phyloP scores from a whole-genome alignment of 2,113 vertebrate species.

The Chinchilla lanigera region DNA sequence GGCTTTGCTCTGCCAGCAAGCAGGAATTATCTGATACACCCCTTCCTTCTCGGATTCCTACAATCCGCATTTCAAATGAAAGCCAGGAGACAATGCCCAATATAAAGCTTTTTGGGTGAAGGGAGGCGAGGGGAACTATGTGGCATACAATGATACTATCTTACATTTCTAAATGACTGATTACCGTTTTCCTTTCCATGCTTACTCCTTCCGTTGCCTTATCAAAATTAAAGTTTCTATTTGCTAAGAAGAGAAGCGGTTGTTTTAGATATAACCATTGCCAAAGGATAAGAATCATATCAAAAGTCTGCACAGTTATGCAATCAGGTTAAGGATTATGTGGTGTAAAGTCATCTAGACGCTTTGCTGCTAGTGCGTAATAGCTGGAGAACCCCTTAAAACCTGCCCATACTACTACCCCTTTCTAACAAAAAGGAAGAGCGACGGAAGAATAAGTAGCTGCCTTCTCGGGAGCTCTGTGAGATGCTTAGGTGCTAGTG shows the following conservation, averaged over 20 bases:
- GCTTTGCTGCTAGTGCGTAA: neutral
- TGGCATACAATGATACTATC: neutral
- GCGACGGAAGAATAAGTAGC: neutral
- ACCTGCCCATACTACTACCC: neutral
- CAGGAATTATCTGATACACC: neutral
- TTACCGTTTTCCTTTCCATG: neutral
- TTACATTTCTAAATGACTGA: neutral
- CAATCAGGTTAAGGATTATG: neutral
- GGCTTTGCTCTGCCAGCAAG: conserved; percentile 33
- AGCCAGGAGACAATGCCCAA: neutral
- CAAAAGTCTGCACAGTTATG: neutral
- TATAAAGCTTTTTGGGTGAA: neutral
- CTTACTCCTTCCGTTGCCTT: neutral
- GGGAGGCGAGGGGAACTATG: neutral
- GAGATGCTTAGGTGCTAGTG: conserved; percentile 43
- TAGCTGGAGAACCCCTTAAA: accelerated
- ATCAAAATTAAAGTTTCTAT: conserved; percentile 1
- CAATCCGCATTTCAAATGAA: conserved; percentile 7
- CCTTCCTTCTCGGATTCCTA: neutral
- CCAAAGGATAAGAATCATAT: neutral
- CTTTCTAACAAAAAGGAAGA: neutral
- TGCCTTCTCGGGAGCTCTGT: neutral
- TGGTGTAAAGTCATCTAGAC: neutral
- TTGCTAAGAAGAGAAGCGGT: neutral
- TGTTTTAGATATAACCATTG: neutral